These are phyloP conservation scores for Sphaerodactylus townsendi DNA, from an alignment of 2,113 vertebrate species.

Conservation along the genomic window DNA sequence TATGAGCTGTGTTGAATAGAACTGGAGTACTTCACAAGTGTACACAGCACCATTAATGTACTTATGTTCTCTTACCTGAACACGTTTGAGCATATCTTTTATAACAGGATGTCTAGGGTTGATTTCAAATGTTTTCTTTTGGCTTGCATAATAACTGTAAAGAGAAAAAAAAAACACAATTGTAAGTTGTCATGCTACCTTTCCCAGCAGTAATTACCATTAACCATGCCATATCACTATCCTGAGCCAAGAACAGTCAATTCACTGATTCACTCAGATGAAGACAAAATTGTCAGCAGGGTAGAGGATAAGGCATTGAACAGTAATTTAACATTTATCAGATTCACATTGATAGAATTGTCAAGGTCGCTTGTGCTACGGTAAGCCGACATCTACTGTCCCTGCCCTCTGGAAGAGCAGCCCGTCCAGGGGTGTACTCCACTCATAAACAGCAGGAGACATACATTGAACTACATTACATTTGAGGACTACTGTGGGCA, in stretches of 20 bases:
- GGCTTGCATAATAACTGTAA: slow-evolving; percentile 93
- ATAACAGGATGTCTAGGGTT: slow-evolving; percentile 96
- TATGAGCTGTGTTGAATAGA: neutral
- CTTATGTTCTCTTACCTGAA: slow-evolving; percentile 77
- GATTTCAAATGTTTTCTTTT: slow-evolving; percentile 98
- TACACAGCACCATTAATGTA: neutral
- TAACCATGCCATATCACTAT: neutral
- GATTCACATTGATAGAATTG: neutral
- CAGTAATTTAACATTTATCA: neutral
- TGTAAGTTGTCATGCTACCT: neutral
- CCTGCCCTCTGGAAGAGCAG: too few relatives aligned
- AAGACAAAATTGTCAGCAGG: neutral
- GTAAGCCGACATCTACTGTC: too few relatives aligned
- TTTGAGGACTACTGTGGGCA: neutral
- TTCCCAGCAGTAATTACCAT: neutral
- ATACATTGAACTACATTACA: neutral
- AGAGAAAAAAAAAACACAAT: neutral
- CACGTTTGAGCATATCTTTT: slow-evolving; percentile 91
- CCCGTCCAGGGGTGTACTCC: too few relatives aligned
- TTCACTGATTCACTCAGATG: neutral
- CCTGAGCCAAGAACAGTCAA: neutral
- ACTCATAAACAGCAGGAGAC: neutral
- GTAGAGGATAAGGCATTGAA: neutral
- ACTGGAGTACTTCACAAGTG: neutral
- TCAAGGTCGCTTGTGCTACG: neutral